Percentiles rank a stretch among this genome's conserved stretches.
Evolutionary conservation across 2,113 vertebrate genomes (phyloP).

Genomic region (Calyptommatus sinebrachiatus): DNA sequence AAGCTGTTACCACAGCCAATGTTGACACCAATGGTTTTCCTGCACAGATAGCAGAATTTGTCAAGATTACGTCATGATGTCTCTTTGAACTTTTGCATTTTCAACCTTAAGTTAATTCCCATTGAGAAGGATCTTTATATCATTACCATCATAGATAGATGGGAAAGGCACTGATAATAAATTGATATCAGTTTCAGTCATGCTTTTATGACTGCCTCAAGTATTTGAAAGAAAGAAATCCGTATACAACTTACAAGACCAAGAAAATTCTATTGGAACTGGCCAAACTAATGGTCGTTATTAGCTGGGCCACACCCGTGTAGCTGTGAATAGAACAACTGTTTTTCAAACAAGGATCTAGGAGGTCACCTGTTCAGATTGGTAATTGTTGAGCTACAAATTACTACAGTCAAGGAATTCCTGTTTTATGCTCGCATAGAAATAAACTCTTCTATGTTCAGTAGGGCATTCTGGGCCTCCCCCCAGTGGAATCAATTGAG

Average conservation of each 20-base stretch:
- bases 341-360: no score
- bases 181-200: neutral
- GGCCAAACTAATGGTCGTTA: no score
- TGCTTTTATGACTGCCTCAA: neutral
- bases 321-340: no score
- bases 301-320: no score
- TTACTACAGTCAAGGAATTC: no score
- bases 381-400: no score
- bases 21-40: neutral
- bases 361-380: no score
- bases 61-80: neutral
- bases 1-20: no score
- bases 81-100: neutral
- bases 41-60: neutral
- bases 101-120: neutral
- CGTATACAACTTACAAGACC: neutral
- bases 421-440: neutral
- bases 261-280: no score
- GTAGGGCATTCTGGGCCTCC: neutral
- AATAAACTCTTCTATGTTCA: neutral
- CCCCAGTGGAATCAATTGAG: neutral
- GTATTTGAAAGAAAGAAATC: neutral
- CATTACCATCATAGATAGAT: neutral
- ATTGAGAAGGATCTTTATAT: neutral
- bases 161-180: neutral